phyloP scores from a whole-genome alignment of 2,888 invertebrate genomes.

The Strigamia crassipes region DNA sequence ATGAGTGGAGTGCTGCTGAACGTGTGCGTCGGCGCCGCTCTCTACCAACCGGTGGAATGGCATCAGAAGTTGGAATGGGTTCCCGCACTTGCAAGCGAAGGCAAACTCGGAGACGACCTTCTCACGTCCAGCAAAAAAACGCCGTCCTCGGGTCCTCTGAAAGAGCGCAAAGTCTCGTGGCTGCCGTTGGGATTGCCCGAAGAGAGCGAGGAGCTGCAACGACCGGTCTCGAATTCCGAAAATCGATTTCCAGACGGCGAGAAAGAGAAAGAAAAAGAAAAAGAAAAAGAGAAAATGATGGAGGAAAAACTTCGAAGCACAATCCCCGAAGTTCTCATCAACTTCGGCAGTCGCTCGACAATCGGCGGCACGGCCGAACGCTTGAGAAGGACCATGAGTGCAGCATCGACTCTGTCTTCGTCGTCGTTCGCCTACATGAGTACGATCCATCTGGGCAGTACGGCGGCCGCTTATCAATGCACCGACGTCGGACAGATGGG shows the following conservation, averaged over 20 bases:
- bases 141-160: background rate
- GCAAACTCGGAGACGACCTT: background rate
- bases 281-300: background rate
- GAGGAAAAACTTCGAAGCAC: background rate
- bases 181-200: constrained; percentile 41
- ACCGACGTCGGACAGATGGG: constrained; percentile 56
- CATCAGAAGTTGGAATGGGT: constrained; percentile 60
- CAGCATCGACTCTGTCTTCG: constrained; percentile 75
- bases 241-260: background rate
- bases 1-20: constrained; percentile 50
- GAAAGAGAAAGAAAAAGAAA: too few relatives aligned
- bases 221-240: background rate
- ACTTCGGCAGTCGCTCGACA: constrained; percentile 22
- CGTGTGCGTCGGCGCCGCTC: constrained; percentile 50
- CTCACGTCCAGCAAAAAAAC: background rate
- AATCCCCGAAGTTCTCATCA: background rate
- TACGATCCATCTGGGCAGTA: constrained; percentile 84
- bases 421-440: constrained; percentile 84
- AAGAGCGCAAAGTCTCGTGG: constrained; percentile 49
- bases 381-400: constrained; percentile 54
- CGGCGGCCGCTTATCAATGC: constrained; percentile 77
- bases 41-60: constrained; percentile 50
- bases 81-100: constrained; percentile 30
- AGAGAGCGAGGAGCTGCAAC: background rate
- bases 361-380: constrained; percentile 1